Conservation (phyloP, 2,113 vertebrate genomes). For the Aldabrachelys gigantea region DNA sequence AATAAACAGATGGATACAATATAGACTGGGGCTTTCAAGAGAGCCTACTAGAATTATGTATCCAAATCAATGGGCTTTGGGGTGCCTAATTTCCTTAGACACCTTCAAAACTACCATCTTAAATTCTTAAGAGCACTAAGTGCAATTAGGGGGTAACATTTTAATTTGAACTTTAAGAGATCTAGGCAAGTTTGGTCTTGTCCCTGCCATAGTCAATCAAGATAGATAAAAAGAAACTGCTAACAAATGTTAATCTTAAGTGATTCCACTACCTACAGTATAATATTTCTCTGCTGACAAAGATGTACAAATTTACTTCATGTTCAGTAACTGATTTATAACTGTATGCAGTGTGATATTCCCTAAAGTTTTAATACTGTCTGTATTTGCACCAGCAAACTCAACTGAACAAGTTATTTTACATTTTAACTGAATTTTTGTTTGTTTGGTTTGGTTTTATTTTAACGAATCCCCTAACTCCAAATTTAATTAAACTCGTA, state of each 20-base stretch:
- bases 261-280: background rate
- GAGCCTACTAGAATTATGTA: background rate
- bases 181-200: background rate
- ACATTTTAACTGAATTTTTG: slow-evolving; percentile 64
- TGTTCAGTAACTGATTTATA: background rate
- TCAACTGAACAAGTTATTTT: background rate
- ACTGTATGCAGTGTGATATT: background rate
- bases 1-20: background rate
- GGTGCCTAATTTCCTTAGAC: background rate
- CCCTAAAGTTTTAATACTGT: slow-evolving; percentile 35
- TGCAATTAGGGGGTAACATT: background rate
- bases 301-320: background rate
- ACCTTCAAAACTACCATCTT: background rate
- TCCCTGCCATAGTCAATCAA: background rate
- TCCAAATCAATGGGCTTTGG: background rate
- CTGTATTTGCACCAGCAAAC: background rate
- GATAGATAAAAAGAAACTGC: background rate
- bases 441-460: slow-evolving; percentile 61
- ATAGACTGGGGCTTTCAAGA: background rate
- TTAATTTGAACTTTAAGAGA: background rate
- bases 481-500: slow-evolving; percentile 71
- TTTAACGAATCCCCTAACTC: slow-evolving; percentile 71
- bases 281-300: slow-evolving; percentile 26
- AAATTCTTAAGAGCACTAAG: background rate
- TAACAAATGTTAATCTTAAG: background rate